These are phyloP conservation scores for Drosophila guanche DNA, from an alignment of 1,140 invertebrate genomes.

Conservation along the genomic window DNA sequence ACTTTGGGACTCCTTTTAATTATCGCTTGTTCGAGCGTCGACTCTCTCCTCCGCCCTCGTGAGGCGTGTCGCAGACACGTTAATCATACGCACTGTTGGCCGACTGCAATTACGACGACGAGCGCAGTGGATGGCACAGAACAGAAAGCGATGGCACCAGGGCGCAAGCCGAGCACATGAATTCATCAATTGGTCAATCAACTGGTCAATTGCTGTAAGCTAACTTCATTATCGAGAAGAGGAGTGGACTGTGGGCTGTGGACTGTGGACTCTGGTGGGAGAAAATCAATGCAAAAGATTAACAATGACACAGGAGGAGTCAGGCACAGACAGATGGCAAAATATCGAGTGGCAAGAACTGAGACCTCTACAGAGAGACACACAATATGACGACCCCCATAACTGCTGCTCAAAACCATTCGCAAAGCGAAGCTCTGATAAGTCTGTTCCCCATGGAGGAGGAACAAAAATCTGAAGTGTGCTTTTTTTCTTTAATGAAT, in stretches of 20 bases:
- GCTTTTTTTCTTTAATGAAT: too few species aligned
- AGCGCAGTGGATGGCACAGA: neutral
- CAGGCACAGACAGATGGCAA: neutral
- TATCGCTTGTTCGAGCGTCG: neutral
- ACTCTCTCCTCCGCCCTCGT: too few species aligned
- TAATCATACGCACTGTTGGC: conserved; percentile 72
- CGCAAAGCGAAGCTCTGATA: too few species aligned
- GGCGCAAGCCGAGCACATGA: too few species aligned
- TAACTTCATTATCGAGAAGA: conserved; percentile 57
- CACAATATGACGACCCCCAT: too few species aligned
- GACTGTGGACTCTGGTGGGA: neutral
- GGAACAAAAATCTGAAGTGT: too few species aligned
- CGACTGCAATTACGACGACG: conserved; percentile 52
- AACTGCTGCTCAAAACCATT: too few species aligned
- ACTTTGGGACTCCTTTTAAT: neutral
- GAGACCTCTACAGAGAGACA: conserved; percentile 12
- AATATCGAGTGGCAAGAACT: conserved; percentile 2
- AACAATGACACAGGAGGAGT: conserved; percentile 62
- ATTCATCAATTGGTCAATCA: conserved; percentile 1
- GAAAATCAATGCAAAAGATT: conserved; percentile 74
- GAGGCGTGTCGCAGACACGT: conserved; percentile 23
- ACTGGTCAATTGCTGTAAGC: conserved; percentile 46
- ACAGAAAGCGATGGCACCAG: neutral
- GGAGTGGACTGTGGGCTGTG: neutral
- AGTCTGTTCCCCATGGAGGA: too few species aligned